phyloP scores from a whole-genome alignment of 2,113 vertebrate genomes.

The Fregetta grallaria region DNA sequence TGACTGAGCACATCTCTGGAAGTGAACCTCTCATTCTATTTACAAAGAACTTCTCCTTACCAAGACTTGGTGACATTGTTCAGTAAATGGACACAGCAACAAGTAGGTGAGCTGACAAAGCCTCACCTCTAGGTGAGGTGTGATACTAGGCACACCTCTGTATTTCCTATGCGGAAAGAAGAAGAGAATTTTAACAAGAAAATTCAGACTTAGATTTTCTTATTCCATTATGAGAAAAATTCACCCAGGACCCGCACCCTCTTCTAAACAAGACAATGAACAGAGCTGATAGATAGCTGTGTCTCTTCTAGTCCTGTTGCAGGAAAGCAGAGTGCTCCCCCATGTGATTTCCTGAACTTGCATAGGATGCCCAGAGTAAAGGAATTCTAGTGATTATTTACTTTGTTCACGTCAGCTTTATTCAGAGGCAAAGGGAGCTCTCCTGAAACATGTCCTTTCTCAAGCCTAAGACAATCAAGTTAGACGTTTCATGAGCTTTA shows the following conservation, averaged over 20 bases:
- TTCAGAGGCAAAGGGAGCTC: neutral
- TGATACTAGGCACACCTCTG: neutral
- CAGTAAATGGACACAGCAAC: neutral
- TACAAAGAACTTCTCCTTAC: neutral
- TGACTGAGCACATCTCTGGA: neutral
- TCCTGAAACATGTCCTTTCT: neutral
- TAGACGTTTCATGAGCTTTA: neutral
- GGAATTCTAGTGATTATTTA: neutral
- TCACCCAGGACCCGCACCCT: neutral
- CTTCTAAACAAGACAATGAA: neutral
- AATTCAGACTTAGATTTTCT: neutral
- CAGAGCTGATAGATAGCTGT: neutral
- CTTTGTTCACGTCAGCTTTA: neutral
- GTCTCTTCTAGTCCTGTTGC: neutral
- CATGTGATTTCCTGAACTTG: neutral
- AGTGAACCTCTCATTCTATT: neutral
- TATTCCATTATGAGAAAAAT: neutral
- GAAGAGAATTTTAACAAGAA: neutral
- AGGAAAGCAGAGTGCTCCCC: neutral
- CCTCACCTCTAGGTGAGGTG: neutral
- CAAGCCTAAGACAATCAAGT: neutral
- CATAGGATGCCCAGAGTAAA: neutral
- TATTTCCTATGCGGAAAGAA: neutral
- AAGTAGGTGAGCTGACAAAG: neutral
- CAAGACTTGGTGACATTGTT: neutral